Evolutionary conservation across 2,888 invertebrate species (phyloP), one percentile per base, ranked within the genome.

Genomic region (Dicycla oo): DNA sequence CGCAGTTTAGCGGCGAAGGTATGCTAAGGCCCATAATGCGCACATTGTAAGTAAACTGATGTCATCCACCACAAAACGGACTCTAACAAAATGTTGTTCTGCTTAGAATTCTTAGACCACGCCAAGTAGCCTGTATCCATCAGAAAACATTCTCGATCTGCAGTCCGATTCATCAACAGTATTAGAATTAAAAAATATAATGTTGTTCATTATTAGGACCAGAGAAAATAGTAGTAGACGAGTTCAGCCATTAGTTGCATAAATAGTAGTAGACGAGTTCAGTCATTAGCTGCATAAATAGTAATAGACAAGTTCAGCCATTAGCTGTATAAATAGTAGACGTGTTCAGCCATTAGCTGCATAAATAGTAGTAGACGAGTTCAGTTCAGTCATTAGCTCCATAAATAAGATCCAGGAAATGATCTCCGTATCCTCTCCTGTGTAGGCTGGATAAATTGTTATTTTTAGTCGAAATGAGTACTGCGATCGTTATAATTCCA

Each of bases 31-130:
- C 34, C 3, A 5, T 34, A 6, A 56, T n/a, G 13, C 15, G 20
- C 30, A 54, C 13, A 43, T 47, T 54, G 40, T 49, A 7, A 38
- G 49, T 30, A 56, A 23, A 75, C 70, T 75, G 26, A 45, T 34
- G 45, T 67, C 6, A 51, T 51, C 38, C 38, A 43, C 43, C 56
- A 47, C 23, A 65, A 75, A 72, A 30, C 1, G 23, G 11, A 8
- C 10, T 23, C 4, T 23, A 6, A 43, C 20, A 10, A 51, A 43
- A 74, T 43, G 1, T 23, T 40, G 1, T 34, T n/a, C 13, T 38
- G 26, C 18, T 73, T 30, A 8, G 6, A 23, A 49, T 57, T 38
- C 43, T 38, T 26, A 51, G 43, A 40, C 23, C 40, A 43, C 15
- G 47, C 40, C 38, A 34, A 56, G 13, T n/a, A 49, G 47, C 34